Percentiles rank a stretch among this genome's conserved stretches.
phyloP scores from a whole-genome alignment of 2,888 invertebrate genomes.

The Andrena trimmerana region DNA sequence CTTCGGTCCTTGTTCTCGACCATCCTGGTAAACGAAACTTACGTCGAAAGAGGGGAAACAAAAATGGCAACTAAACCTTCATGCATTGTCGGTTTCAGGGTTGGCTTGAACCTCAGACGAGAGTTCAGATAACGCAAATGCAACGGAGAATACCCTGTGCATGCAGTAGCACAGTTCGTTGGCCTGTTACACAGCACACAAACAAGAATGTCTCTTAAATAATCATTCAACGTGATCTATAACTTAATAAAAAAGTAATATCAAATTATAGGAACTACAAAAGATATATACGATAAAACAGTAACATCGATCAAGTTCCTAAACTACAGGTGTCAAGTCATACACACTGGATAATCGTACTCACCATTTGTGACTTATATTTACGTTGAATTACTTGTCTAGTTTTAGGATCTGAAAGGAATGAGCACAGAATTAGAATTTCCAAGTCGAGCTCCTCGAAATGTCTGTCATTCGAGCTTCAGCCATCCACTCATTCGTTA shows the following conservation, averaged over 20 bases:
- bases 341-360: slow-evolving; percentile 81
- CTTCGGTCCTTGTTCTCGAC: too few relatives aligned
- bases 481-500: too few relatives aligned
- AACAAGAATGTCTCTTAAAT: slow-evolving; percentile 35
- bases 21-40: slow-evolving; percentile 67
- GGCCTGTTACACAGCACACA: slow-evolving; percentile 87
- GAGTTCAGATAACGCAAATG: slow-evolving; percentile 86
- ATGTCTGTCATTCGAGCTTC: too few relatives aligned
- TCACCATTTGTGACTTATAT: slow-evolving; percentile 99
- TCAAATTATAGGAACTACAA: slow-evolving; percentile 11
- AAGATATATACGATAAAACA: neutral
- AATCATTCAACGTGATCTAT: neutral
- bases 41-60: slow-evolving; percentile 70
- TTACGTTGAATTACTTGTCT: slow-evolving; percentile 98
- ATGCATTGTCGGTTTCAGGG: slow-evolving; percentile 75
- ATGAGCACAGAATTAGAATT: slow-evolving; percentile 37
- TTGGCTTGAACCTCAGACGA: slow-evolving; percentile 77
- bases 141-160: slow-evolving; percentile 92
- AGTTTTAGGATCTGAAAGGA: slow-evolving; percentile 97
- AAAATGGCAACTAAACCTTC: slow-evolving; percentile 74
- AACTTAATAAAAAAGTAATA: neutral
- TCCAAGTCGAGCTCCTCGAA: neutral
- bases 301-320: neutral
- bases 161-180: slow-evolving; percentile 91
- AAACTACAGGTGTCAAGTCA: neutral